Evolutionary conservation across 2,888 invertebrate species (phyloP), one percentile per base, ranked within the genome.

Genomic region (Andrena hattorfiana): DNA sequence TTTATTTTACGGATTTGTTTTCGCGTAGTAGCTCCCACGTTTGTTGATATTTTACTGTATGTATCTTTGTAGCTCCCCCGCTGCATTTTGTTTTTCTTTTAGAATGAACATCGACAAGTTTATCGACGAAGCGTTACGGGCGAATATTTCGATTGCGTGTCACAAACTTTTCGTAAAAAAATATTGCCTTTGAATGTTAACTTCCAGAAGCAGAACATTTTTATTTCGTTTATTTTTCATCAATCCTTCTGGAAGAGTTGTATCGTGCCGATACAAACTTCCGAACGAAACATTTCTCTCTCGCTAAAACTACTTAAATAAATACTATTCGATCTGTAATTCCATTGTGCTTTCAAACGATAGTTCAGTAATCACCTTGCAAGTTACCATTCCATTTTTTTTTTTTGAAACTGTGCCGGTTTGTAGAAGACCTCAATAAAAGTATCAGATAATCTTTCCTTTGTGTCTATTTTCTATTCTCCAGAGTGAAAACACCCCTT

Each of bases 1-100:
- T 74, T 77, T 77, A 77, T 77, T 62, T 67, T 42, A 51, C 74
- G 73, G 48, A 56, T 51, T 63, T 66, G 42, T 72, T 72, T 77
- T 28, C 67, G 7, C 62, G 51, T 6, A 13, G 49, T 20, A 13
- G 51, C 23, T 66, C 28, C 10, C 35, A 5, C 23, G 64, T 62
- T 60, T 78, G 77, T 77, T 77, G 73, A 51, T 23, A 30, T 60
- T 66, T 13, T 8, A 49, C 64, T 32, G 28, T 73, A 35, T 59
- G 48, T 73, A 35, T 49, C 64, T 32, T 13, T 32, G 20, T 10
- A 20, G 28, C 42, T 49, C 16, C 4, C 56, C 23, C 26, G 20
- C 10, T 7, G 7, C 8, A 59, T 60, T n/a, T 59, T 66, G 13
- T 28, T 77, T 60, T 49, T 49, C 49, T 42, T 56, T 28, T 28